Percentiles rank a stretch among this genome's conserved stretches.
phyloP scores from a whole-genome alignment of 2,888 invertebrate species.

The Stenodera caucasica region DNA sequence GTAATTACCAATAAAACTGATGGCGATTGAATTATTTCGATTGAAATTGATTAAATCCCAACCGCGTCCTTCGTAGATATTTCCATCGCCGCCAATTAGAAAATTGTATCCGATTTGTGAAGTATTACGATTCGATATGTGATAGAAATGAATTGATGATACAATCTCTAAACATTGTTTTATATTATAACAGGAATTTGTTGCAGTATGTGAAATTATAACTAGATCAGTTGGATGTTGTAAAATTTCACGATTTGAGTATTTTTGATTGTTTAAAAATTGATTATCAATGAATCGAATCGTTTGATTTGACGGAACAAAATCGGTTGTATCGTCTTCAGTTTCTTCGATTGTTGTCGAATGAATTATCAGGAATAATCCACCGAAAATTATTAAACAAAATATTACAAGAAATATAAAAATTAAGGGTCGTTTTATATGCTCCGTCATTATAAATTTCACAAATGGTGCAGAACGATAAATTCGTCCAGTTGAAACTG shows the following conservation, averaged over 20 bases:
- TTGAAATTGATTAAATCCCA: slow-evolving; percentile 60
- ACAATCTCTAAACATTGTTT: slow-evolving; percentile 56
- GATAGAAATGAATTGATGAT: slow-evolving; percentile 56
- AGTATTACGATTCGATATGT: slow-evolving; percentile 52
- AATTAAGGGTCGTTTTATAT: background rate
- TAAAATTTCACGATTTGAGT: slow-evolving; percentile 29
- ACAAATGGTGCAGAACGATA: slow-evolving; percentile 2
- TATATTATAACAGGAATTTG: slow-evolving; percentile 53
- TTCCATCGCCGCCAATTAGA: slow-evolving; percentile 60
- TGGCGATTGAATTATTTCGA: slow-evolving; percentile 54
- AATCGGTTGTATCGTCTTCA: background rate
- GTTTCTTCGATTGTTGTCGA: background rate
- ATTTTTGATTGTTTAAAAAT: background rate
- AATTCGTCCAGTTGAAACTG: background rate
- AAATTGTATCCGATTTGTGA: slow-evolving; percentile 57
- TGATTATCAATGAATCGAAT: background rate
- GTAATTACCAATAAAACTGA: slow-evolving; percentile 58
- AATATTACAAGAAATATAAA: background rate
- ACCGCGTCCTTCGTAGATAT: slow-evolving; percentile 58
- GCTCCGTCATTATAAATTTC: background rate
- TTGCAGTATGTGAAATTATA: slow-evolving; percentile 59
- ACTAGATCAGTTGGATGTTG: slow-evolving; percentile 56
- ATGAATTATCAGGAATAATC: background rate
- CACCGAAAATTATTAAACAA: background rate
- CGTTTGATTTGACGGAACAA: background rate